Evolutionary conservation across 1,140 invertebrate genomes (phyloP), one percentile per base, ranked within the genome.

Genomic region (Procambarus virginalis): DNA sequence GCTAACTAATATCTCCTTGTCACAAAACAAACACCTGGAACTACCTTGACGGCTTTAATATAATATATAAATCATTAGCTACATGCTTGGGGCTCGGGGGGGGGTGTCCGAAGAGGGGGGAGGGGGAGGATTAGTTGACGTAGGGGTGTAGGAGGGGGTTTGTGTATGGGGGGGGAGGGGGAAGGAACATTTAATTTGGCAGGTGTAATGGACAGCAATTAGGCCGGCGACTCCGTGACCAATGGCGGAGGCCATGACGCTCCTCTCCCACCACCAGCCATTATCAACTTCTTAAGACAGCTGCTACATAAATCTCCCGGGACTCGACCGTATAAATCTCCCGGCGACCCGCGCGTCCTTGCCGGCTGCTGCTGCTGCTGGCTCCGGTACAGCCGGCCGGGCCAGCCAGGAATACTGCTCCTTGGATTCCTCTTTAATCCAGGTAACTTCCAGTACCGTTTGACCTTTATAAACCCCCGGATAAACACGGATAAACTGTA

Each of bases 21-120:
- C 51, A 51, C 48, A 73, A 73, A 84, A 84, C 82, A 84, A 84
- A 84, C 82, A 64, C 68, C 82, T 75, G 49, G 70, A 75, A 75
- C 22, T 22, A 75, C 82, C 82, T n/a, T 64, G 55, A 14, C 45
- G 49, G n/a, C 68, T 20, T 51, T 84, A 73, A 75, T 76, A 73
- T 34, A 34, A 73, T 76, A 73, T 84, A 75, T 84, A 75, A 84
- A 84, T 84, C 82, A 84, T 48, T 78, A 51, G 76, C 46, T 46
- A 78, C 49, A 51, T 4, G 2, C n/a, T 73, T n/a, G 68, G 4
- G 68, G 22, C 8, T n/a, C 6, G n/a, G 17, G n/a, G 68, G 70
- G 14, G 82, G 49, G 45, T 14, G 60, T 46, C 68, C 2, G 1
- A 20, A 3, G 1, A 2, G 0, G 6, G 2, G 20, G 20, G 51